Percentiles rank a stretch among this genome's conserved stretches.
phyloP scores from a whole-genome alignment of 2,113 vertebrate genomes.

The Mohoua ochrocephala region DNA sequence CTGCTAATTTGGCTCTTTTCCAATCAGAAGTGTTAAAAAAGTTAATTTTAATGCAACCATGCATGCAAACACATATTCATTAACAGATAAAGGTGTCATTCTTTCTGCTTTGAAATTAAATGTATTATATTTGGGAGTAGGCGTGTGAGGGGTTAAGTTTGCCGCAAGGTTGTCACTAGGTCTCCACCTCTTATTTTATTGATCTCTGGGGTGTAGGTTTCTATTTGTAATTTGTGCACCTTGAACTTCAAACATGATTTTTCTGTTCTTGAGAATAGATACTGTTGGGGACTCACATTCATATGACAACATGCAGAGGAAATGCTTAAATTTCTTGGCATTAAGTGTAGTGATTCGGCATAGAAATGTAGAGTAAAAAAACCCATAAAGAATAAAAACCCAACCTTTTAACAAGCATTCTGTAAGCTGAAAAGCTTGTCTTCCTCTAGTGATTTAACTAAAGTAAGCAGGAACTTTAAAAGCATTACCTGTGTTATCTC shows the following conservation, averaged over 20 bases:
- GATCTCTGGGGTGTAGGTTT: background rate
- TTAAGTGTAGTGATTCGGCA: background rate
- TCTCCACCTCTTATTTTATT: background rate
- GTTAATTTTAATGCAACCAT: background rate
- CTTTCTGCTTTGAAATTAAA: background rate
- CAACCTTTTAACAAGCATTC: background rate
- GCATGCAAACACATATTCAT: background rate
- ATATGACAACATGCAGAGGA: background rate
- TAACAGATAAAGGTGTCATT: background rate
- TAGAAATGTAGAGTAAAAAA: background rate
- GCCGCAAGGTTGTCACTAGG: background rate
- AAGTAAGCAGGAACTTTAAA: background rate
- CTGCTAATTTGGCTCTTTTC: background rate
- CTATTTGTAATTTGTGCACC: background rate
- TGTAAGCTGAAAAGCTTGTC: background rate
- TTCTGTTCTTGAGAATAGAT: background rate
- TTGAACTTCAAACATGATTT: background rate
- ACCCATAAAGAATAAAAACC: background rate
- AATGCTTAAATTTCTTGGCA: background rate
- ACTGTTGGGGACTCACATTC: background rate
- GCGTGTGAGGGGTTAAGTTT: background rate
- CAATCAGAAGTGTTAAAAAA: background rate
- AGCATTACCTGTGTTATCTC: background rate
- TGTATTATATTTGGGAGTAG: background rate
- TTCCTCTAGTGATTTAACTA: background rate